Percentiles rank a stretch among this genome's conserved stretches.
phyloP scores from a whole-genome alignment of 2,113 vertebrate species.

The Pelodiscus sinensis region DNA sequence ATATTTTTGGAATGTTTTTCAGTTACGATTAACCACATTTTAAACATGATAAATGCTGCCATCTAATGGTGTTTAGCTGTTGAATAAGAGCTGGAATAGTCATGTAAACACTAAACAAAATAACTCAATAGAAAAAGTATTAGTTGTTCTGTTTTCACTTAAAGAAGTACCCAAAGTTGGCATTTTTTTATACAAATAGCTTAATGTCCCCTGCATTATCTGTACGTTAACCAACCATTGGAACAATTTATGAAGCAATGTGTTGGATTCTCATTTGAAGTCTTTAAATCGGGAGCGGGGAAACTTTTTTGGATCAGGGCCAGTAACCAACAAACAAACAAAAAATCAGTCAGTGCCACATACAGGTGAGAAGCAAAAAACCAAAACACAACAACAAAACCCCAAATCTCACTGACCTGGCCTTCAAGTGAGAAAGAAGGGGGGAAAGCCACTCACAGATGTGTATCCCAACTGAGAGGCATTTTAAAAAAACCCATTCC shows the following conservation, averaged over 20 bases:
- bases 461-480: no score
- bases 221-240: background rate
- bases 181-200: background rate
- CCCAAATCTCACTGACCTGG: no score
- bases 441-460: no score
- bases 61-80: constrained; percentile 15
- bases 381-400: no score
- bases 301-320: no score
- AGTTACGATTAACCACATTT: background rate
- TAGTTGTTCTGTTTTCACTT: background rate
- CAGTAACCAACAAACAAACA: no score
- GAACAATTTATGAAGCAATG: background rate
- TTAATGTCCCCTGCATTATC: background rate
- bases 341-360: no score
- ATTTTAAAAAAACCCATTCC: no score
- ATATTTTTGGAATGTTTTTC: background rate
- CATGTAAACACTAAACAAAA: background rate
- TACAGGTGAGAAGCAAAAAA: no score
- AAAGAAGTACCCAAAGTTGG: background rate
- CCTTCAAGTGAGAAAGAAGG: no score
- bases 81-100: background rate
- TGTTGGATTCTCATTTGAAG: background rate
- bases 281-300: no score
- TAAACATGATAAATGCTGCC: constrained; percentile 55
- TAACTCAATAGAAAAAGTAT: background rate